Evolutionary conservation across 2,888 invertebrate genomes (phyloP).

Genomic region (Ormia ochracea): DNA sequence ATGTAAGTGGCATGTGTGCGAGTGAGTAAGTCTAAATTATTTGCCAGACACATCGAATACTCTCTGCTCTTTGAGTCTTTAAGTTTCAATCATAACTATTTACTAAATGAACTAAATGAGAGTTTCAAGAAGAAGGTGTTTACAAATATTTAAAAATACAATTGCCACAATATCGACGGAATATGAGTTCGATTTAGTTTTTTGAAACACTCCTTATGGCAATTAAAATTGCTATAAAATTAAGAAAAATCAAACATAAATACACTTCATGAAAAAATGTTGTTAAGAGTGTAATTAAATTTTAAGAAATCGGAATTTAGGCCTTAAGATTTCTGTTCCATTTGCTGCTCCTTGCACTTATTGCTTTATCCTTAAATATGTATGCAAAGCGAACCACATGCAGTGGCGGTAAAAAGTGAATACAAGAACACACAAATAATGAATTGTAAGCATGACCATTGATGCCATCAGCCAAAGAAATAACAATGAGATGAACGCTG

Average conservation of each 20-base stretch:
- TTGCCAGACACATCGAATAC: no score
- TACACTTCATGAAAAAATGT: neutral
- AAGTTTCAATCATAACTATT: no score
- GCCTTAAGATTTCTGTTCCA: neutral
- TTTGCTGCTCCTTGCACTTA: constrained; percentile 2
- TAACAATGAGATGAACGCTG: neutral
- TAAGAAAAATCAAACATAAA: neutral
- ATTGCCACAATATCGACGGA: no score
- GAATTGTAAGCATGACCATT: constrained; percentile 40
- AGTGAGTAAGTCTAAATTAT: no score
- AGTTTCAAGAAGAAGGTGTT: no score
- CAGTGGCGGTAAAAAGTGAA: constrained; percentile 44
- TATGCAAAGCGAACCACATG: constrained; percentile 51
- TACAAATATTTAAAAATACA: no score
- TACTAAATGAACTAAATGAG: no score
- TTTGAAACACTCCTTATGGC: neutral
- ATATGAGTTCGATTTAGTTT: no score
- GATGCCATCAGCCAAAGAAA: constrained; percentile 50
- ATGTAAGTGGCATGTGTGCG: no score
- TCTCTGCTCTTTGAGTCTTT: no score
- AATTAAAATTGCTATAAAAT: constrained; percentile 41
- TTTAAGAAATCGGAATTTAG: constrained; percentile 6
- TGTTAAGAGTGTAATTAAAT: constrained; percentile 12
- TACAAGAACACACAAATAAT: neutral
- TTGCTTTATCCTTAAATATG: constrained; percentile 29